phyloP scores from a whole-genome alignment of 2,797 vertebrate species.

The Smutsia gigantea region DNA sequence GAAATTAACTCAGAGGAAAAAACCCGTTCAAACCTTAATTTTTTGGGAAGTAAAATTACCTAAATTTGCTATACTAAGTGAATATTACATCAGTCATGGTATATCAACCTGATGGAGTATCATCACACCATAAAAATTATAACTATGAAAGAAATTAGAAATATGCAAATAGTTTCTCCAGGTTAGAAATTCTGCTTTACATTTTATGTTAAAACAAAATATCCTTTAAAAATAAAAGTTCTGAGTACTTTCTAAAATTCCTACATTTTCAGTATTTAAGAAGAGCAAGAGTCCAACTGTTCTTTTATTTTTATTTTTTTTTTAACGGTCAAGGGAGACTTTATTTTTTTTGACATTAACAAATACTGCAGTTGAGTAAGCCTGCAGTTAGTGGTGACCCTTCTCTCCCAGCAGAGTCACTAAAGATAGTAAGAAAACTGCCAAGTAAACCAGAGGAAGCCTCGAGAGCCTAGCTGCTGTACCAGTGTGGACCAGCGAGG shows the following conservation, averaged over 20 bases:
- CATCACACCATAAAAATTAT: slow-evolving; percentile 36
- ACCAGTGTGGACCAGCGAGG: no score
- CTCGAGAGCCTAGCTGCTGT: no score
- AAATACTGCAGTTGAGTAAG: no score
- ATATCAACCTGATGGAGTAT: background rate
- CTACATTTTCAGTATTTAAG: slow-evolving; percentile 56
- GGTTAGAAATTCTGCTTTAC: slow-evolving; percentile 20
- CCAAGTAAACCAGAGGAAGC: no score
- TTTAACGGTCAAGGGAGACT: no score
- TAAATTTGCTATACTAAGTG: slow-evolving; percentile 8
- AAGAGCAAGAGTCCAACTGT: background rate
- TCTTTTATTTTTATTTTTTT: no score
- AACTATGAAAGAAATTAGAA: slow-evolving; percentile 39
- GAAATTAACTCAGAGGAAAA: slow-evolving; percentile 52
- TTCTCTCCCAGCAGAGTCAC: no score
- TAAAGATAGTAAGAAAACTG: no score
- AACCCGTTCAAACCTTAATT: slow-evolving; percentile 18
- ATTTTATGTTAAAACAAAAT: background rate
- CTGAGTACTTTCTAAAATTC: slow-evolving; percentile 43
- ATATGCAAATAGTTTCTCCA: slow-evolving; percentile 25
- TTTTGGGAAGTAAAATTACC: slow-evolving; percentile 45
- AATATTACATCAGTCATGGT: slow-evolving; percentile 10
- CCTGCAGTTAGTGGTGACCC: no score
- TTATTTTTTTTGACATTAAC: no score
- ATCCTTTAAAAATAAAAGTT: background rate